Evolutionary conservation across 2,888 invertebrate genomes (phyloP), one percentile per base, ranked within the genome.

Genomic region (Pinctada fucata): DNA sequence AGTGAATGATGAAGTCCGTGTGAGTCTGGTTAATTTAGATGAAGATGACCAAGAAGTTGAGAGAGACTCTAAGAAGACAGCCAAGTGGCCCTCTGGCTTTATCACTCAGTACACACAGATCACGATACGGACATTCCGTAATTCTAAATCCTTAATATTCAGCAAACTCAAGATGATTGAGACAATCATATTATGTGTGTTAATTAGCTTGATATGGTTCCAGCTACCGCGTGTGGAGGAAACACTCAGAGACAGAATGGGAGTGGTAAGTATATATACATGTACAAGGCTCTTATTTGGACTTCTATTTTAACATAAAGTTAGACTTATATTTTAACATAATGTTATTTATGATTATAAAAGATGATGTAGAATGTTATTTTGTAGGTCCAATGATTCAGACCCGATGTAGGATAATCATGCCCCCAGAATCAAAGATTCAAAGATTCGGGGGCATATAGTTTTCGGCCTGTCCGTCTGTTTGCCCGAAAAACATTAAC

Each of bases 151-250:
- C 3, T 94, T 95, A 80, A 96, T 96, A 95, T 92, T 96, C 73
- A 96, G 96, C 78, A 95, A 95, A 90, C 92, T 96, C 80, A 86
- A 85, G 71, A 95, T 96, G 95, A 94, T 96, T 80, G 96, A 96
- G 92, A 96, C 96, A 2, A 93, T 86, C 3, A 67, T 88, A 10
- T 78, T 90, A 16, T 83, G 87, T 71, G 63, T 96, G 82, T 95
- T 95, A 8, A 95, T 95, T 1, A 96, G 96, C 10, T 94, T 96
- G 50, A 93, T 96, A 72, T 96, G 96, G 96, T 95, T 96, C 89
- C 95, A 96, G 91, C 93, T 96, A 87, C 95, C 95, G n/a, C 93
- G 96, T 79, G 95, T 94, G 64, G 96, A 96, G 91, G 95, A 95
- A 85, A 95, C 95, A 10, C 93, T 96, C 76, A 95, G 95, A 86